Base-by-base conservation (phyloP, 2,888 invertebrate species). In the Luffia ferchaultella region DNA sequence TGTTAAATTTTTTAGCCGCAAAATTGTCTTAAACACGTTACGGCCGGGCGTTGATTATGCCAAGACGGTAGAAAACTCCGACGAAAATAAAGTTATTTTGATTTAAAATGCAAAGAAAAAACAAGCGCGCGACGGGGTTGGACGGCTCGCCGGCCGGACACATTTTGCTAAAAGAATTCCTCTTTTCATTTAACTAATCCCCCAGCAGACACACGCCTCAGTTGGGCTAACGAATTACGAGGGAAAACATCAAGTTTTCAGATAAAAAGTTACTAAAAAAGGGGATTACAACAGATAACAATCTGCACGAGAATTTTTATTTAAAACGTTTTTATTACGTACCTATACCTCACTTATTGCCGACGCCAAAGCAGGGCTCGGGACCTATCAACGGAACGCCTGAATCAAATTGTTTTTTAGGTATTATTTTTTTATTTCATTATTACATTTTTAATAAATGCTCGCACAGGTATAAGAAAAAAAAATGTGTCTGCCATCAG, bases 91-190 rank as follows among this genome's bases (percentile, higher is more conserved):
- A 78, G 72, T 74, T 77, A 76, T 80, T 78, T 76, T 70, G 69
- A 76, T 75, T 77, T 76, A 76, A 77, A 79, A 78, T 76, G 72
- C 70, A 76, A 71, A 73, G 70, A 70, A 74, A 76, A 74, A 72
- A 67, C 63, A 63, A 18, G 53, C 60, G 60, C 61, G 50, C 60
- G 56, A 55, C 54, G 47, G 51, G 17, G 42, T 20, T 2, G 7
- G 55, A 57, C 62, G 58, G 57, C 60, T 61, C 57, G 57, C 56
- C 62, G 57, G 59, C 59, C 65, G 62, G 60, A 64, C 63, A 66
- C 59, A 64, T 67, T 70, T 70, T 68, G 66, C 63, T 50, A 51
- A 52, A 62, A 63, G 67, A 68, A 68, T 65, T 62, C 62, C 62
- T 64, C 49, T 51, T 69, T 73, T 71, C 65, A 72, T 73, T 73